Evolutionary conservation across 2,888 invertebrate genomes (phyloP).

Genomic region (Conus canariensis): DNA sequence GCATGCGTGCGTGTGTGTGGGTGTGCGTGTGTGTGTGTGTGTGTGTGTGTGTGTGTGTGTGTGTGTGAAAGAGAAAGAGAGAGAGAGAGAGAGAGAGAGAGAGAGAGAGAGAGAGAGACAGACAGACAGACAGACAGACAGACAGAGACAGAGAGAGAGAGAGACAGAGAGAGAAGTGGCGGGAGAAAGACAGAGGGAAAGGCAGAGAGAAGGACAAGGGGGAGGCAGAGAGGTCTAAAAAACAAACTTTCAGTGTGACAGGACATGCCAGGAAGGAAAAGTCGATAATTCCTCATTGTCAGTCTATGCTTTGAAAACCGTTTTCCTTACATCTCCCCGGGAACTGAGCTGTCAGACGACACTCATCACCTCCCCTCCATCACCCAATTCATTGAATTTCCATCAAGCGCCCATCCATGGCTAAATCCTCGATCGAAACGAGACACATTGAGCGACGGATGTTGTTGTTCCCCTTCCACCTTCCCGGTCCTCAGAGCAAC

Average conservation of each 20-base stretch:
- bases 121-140: neutral
- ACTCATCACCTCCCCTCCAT: conserved; percentile 26
- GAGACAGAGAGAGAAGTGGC: too few relatives aligned
- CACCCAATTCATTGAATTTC: conserved; percentile 26
- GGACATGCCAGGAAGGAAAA: neutral
- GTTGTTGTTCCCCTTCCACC: neutral
- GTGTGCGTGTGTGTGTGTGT: neutral
- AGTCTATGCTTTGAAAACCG: neutral
- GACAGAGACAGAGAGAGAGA: neutral
- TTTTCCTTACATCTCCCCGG: neutral
- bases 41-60: too few relatives aligned
- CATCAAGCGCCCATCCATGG: conserved; percentile 14
- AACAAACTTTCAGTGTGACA: neutral
- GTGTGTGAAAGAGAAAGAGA: too few relatives aligned
- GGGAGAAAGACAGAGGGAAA: too few relatives aligned
- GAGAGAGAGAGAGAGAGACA: too few relatives aligned
- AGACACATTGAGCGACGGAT: conserved; percentile 12
- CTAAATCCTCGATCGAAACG: neutral
- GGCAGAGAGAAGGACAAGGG: neutral
- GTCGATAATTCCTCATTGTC: neutral
- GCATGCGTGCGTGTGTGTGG: neutral
- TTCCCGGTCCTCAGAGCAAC: neutral
- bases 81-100: neutral
- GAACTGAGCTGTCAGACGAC: neutral
- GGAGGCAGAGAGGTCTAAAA: neutral